Evolutionary conservation across 2,797 vertebrate species (phyloP), one percentile per base, ranked within the genome.

Genomic region (Mallotus villosus): DNA sequence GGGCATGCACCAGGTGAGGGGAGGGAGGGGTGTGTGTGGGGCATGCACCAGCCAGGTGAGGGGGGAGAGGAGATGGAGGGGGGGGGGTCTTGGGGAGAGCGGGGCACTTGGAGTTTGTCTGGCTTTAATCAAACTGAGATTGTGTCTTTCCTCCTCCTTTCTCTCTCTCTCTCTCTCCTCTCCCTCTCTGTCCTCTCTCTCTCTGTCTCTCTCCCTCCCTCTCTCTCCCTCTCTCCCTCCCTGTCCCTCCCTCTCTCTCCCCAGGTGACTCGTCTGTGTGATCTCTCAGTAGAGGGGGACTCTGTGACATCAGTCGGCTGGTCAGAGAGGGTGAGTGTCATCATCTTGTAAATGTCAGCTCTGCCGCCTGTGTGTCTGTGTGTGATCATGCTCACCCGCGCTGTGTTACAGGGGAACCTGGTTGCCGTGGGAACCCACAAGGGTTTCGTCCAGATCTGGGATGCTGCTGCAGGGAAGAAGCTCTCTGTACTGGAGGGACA

Each of bases 281-380:
- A 99, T 73, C 94, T 99, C 53, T 99, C 97, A 0, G 97, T 99
- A 59, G 98, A 99, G 88, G 98, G 98, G 3, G 97, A 99, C 84
- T 99, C 98, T 0, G 98, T 99, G 53, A 99, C 98, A 0, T 99
- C 98, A 0, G 98, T 99, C 67, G 97, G 97, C 85, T 99, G 98
- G 97, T 99, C 98, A 24, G 98, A 99, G 77, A 93, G 98, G 92
- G 98, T 99, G 67, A 86, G 96, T 53, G 5, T 53, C 17, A 17
- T 17, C 51, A 14, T 53, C 1, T 24, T 57, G 7, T 9, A 55
- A 32, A 11, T 53, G 49, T 19, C 49, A 51, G 49, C 49, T 16
- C 4, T 51, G 14, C 41, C 8, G 12, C 1, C 16, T 57, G 27
- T 9, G 53, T 55, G 9, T 21, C 51, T 63, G 29, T 63, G 22